Conservation (phyloP, 1,140 invertebrate species). For the Neelides sp. region DNA sequence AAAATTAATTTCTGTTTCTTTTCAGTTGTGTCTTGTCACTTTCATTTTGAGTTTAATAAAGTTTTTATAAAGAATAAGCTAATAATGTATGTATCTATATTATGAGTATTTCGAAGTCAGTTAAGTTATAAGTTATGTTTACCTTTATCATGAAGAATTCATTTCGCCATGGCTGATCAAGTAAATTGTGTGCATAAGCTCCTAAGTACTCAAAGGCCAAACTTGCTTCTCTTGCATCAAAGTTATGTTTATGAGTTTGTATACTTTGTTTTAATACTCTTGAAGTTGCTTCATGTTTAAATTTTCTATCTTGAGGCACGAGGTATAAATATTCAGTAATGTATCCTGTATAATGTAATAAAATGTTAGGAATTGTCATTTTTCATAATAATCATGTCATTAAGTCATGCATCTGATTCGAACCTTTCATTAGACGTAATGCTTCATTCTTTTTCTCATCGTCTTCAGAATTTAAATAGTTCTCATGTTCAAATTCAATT, state of each 20-base stretch:
- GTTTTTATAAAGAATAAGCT: background rate
- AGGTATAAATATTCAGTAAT: slow-evolving; percentile 62
- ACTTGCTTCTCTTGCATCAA: slow-evolving; percentile 63
- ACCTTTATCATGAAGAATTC: slow-evolving; percentile 69
- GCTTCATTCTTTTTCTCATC: slow-evolving; percentile 21
- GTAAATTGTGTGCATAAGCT: slow-evolving; percentile 67
- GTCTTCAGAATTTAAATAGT: slow-evolving; percentile 20
- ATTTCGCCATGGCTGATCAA: slow-evolving; percentile 73
- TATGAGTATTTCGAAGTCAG: background rate
- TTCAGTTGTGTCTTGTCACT: slow-evolving; percentile 1
- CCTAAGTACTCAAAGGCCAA: slow-evolving; percentile 70
- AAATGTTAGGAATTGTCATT: background rate
- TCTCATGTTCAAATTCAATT: slow-evolving; percentile 18
- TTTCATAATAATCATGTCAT: background rate
- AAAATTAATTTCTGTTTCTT: background rate
- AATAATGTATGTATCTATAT: background rate
- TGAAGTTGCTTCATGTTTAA: slow-evolving; percentile 55
- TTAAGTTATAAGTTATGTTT: slow-evolving; percentile 14
- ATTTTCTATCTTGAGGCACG: slow-evolving; percentile 66
- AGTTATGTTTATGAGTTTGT: slow-evolving; percentile 51
- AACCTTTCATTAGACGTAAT: slow-evolving; percentile 18
- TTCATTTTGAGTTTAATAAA: background rate
- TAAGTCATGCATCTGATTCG: background rate
- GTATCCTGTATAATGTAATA: slow-evolving; percentile 44
- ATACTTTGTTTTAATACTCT: slow-evolving; percentile 56